Conservation (phyloP, 2,797 vertebrate genomes). For the Apodemus agrarius region DNA sequence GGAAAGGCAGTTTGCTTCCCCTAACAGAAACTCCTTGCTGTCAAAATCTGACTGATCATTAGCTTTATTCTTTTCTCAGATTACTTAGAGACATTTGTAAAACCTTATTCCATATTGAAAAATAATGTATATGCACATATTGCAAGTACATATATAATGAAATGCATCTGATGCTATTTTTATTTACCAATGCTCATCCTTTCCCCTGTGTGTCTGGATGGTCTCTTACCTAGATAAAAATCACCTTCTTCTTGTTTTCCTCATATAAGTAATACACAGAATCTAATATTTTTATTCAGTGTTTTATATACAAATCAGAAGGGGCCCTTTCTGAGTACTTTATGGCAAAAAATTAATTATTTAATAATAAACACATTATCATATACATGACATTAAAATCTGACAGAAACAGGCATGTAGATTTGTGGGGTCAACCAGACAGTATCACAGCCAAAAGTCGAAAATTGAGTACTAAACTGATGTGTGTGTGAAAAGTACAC, state of each 20-base stretch:
- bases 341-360: background rate
- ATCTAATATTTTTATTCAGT: background rate
- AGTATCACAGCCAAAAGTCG: background rate
- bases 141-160: background rate
- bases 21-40: background rate
- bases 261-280: background rate
- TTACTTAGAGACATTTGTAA: background rate
- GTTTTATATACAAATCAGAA: background rate
- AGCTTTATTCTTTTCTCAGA: background rate
- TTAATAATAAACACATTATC: background rate
- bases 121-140: background rate
- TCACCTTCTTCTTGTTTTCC: background rate
- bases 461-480: constrained; percentile 62
- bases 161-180: background rate
- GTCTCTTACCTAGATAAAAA: background rate
- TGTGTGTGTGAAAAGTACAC: constrained; percentile 25
- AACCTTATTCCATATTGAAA: background rate
- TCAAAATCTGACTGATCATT: background rate
- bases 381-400: background rate
- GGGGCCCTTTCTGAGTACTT: background rate
- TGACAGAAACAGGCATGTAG: background rate
- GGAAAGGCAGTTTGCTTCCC: background rate
- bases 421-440: background rate
- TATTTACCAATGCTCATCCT: background rate
- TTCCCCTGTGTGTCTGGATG: background rate